Evolutionary conservation across 2,113 vertebrate species (phyloP).

Genomic region (Cyphomyrus discorhynchus): DNA sequence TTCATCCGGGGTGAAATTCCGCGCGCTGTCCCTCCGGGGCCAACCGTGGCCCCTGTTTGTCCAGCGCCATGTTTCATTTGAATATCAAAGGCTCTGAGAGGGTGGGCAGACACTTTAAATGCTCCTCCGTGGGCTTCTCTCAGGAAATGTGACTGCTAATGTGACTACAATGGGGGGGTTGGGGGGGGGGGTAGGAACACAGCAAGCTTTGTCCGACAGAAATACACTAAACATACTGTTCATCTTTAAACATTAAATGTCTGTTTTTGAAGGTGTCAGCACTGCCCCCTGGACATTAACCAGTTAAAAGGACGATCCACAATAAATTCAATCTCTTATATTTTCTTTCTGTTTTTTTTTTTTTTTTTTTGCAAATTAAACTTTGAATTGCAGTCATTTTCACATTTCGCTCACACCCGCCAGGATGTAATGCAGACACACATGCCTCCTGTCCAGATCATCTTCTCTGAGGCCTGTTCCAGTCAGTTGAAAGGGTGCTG

Average conservation of each 20-base stretch:
- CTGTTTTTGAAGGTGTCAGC: not conserved
- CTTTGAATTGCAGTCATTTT: not conserved
- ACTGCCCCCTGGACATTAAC: not conserved
- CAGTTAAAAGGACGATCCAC: not conserved
- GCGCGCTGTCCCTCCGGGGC: conserved; percentile 10
- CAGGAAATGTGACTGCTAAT: conserved; percentile 24
- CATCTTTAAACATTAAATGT: not conserved
- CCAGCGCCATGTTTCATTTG: conserved; percentile 37
- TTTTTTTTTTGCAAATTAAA: not conserved
- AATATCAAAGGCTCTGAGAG: conserved; percentile 46
- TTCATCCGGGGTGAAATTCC: conserved; percentile 29
- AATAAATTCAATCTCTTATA: not conserved
- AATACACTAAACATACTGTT: conserved; percentile 2
- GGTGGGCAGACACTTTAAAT: conserved; percentile 26
- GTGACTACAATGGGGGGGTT: not conserved
- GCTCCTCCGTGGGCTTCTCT: conserved; percentile 18
- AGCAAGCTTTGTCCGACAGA: conserved; percentile 19
- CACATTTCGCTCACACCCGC: not conserved
- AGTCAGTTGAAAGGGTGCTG: not conserved
- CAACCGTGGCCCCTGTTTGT: conserved; percentile 17
- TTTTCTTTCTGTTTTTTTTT: not conserved
- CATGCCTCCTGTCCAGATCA: not conserved
- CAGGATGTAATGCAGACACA: not conserved
- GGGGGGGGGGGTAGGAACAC: conserved; percentile 27
- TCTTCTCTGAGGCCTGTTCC: not conserved